Base-by-base conservation (phyloP, 2,113 vertebrate species). In the Otus sunia region DNA sequence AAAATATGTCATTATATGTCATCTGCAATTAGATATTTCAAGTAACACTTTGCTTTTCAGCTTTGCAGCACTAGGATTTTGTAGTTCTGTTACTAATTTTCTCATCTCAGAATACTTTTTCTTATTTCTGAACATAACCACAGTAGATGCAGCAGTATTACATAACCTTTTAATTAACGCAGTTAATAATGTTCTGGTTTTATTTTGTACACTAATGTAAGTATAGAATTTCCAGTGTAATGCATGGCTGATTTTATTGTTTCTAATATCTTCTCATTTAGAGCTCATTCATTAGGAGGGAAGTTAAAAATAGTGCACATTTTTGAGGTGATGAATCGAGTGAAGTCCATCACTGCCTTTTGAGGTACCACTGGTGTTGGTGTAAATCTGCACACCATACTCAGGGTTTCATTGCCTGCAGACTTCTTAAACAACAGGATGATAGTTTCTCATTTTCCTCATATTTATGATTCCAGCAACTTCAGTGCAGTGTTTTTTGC, bases 1-100 rank as follows among this genome's bases (percentile, higher is more conserved):
- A 95, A 96, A 96, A 81, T 75, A 86, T 73, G 63, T 75, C 14
- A 20, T 97, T 90, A 32, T 53, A 49, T 94, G 55, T 85, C 47
- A 91, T 80, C 21, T 91, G 25, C 64, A 93, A 71, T 95, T 72
- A 89, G 47, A 3, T 76, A 58, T 84, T 94, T 88, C 2, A 32
- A 81, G 30, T 76, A 72, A 62, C 19, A 39, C 52, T 89, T 89
- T 83, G 45, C n/a, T 82, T 95, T 94, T 77, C 58, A 90, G 43
- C 29, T 93, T 39, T 58, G 29, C 11, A 60, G 53, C 2, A 1
- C 34, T 75, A 81, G 56, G 19, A 21, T 41, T 89, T 91, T 85
- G 8, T 75, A 66, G 26, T 92, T 94, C 36, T 92, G 7, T 66
- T 86, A 67, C 41, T 69, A 39, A 55, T 88, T 88, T 91, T 92